Evolutionary conservation across 2,113 vertebrate species (phyloP).

Genomic region (Rhinolophus ferrumequinum): DNA sequence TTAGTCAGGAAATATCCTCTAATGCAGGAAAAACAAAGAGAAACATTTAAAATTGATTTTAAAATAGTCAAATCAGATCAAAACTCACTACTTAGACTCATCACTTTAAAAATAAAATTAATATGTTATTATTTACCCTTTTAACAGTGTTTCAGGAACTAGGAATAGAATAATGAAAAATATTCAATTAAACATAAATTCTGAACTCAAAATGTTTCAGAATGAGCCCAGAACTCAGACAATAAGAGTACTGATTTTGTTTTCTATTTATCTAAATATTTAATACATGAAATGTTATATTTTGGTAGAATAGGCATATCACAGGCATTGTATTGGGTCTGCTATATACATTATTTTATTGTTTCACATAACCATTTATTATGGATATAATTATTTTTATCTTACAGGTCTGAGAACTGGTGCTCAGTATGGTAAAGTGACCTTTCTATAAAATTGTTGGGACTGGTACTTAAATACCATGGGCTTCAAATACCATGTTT

Average conservation of each 20-base stretch:
- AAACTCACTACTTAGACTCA: not conserved
- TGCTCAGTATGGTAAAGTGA: not conserved
- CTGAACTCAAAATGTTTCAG: not conserved
- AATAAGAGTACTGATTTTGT: not conserved
- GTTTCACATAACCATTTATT: not conserved
- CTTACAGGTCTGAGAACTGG: not conserved
- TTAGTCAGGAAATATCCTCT: not conserved
- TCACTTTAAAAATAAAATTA: slow-evolving; percentile 59
- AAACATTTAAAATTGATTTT: slow-evolving; percentile 46
- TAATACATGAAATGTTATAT: not conserved
- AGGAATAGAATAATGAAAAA: not conserved
- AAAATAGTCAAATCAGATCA: not conserved
- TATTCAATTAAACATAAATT: not conserved
- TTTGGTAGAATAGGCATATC: slow-evolving; percentile 19
- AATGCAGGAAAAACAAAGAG: slow-evolving; percentile 18
- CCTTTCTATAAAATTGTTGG: not conserved
- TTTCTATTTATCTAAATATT: not conserved
- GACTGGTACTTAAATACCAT: not conserved
- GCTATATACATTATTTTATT: not conserved
- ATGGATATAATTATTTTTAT: not conserved
- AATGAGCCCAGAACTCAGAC: not conserved
- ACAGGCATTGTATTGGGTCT: not conserved
- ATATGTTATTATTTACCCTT: not conserved
- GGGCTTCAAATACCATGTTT: not conserved
- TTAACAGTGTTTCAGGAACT: not conserved